Evolutionary conservation across 2,888 invertebrate species (phyloP).

Genomic region (Agapostemon virescens): DNA sequence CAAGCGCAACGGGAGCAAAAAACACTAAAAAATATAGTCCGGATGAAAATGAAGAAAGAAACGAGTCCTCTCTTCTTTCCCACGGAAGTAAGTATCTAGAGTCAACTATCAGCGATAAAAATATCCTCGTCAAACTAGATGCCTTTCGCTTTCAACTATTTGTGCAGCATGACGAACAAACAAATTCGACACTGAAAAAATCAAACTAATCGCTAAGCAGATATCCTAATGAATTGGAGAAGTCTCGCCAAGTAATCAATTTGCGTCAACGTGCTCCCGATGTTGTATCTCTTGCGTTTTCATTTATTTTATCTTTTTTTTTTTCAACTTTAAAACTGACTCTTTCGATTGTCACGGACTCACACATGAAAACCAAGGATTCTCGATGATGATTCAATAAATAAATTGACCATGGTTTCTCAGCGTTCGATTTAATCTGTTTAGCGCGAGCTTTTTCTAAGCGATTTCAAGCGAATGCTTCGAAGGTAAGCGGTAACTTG

Average conservation of each 20-base stretch:
- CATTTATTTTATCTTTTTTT: background rate
- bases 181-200: slow-evolving; percentile 63
- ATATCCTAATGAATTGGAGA: slow-evolving; percentile 50
- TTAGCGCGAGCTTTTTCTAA: slow-evolving; percentile 52
- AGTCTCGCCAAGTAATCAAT: slow-evolving; percentile 38
- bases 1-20: slow-evolving; percentile 68
- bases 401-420: slow-evolving; percentile 35
- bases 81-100: slow-evolving; percentile 50
- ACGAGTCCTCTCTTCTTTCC: slow-evolving; percentile 20
- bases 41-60: slow-evolving; percentile 58
- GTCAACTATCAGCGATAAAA: slow-evolving; percentile 60
- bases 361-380: slow-evolving; percentile 13
- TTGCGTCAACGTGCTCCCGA: slow-evolving; percentile 31
- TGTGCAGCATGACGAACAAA: slow-evolving; percentile 66
- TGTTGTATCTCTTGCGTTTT: slow-evolving; percentile 2
- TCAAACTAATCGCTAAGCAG: slow-evolving; percentile 60
- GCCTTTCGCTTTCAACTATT: slow-evolving; percentile 62
- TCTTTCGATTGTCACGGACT: background rate
- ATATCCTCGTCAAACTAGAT: slow-evolving; percentile 58
- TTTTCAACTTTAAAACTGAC: slow-evolving; percentile 10
- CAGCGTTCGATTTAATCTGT: slow-evolving; percentile 54
- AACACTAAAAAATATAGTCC: slow-evolving; percentile 61
- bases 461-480: slow-evolving; percentile 54
- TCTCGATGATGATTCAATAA: slow-evolving; percentile 8
- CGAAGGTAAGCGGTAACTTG: slow-evolving; percentile 50